phyloP scores from a whole-genome alignment of 2,888 invertebrate genomes.

The Muschampia plurimacula region DNA sequence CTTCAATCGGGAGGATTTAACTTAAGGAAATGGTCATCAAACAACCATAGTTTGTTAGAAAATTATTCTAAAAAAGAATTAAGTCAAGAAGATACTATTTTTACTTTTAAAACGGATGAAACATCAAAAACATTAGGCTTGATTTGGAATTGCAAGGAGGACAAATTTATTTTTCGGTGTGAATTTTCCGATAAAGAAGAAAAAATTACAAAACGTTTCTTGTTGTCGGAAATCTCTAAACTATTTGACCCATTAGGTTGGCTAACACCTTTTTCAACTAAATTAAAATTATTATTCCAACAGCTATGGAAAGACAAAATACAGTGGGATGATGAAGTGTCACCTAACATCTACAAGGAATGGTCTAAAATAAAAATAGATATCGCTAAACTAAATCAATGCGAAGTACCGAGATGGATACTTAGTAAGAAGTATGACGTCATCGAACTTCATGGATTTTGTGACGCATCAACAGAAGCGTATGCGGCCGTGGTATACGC shows the following conservation, averaged over 20 bases:
- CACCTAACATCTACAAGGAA: background rate
- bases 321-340: conserved; percentile 24
- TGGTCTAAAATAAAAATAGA: conserved; percentile 17
- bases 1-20: conserved; percentile 31
- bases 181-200: background rate
- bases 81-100: background rate
- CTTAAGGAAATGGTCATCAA: conserved; percentile 37
- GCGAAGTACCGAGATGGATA: conserved; percentile 35
- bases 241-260: conserved; percentile 2
- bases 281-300: conserved; percentile 19
- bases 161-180: conserved; percentile 21
- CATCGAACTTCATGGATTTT: conserved; percentile 38
- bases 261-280: conserved; percentile 19
- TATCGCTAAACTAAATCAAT: conserved; percentile 14
- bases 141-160: conserved; percentile 26
- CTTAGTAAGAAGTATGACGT: background rate
- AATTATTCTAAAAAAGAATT: background rate
- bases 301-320: conserved; percentile 14
- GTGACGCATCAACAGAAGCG: conserved; percentile 27
- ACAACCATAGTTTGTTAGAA: conserved; percentile 7
- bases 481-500: too few species aligned
- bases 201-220: background rate
- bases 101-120: conserved; percentile 15
- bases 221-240: conserved; percentile 27
- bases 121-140: conserved; percentile 37